phyloP scores from a whole-genome alignment of 2,888 invertebrate species.

The Odontocerum albicorne region DNA sequence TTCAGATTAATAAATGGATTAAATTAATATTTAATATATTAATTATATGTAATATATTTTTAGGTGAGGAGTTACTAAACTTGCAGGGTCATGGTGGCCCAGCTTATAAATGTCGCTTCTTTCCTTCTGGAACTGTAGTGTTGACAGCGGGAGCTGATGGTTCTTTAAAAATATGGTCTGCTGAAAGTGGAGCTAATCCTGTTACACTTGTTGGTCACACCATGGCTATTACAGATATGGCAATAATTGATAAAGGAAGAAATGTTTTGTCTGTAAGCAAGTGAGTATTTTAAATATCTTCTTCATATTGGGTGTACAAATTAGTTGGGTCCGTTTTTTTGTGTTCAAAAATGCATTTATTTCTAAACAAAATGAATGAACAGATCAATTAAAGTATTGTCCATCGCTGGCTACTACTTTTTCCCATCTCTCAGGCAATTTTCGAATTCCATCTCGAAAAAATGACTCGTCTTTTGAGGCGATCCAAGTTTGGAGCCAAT shows the following conservation, averaged over 20 bases:
- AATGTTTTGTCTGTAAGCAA: slow-evolving; percentile 71
- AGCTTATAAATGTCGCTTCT: slow-evolving; percentile 67
- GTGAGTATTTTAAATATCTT: slow-evolving; percentile 51
- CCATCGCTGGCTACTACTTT: no score
- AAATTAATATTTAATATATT: neutral
- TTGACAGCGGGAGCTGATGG: slow-evolving; percentile 71
- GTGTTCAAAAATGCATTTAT: no score
- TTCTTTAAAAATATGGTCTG: slow-evolving; percentile 69
- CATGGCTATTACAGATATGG: slow-evolving; percentile 63
- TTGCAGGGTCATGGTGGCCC: slow-evolving; percentile 69
- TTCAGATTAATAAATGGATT: no score
- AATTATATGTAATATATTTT: slow-evolving; percentile 13
- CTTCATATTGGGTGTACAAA: no score
- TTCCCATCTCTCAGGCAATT: no score
- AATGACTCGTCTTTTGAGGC: no score
- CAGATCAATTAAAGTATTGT: no score
- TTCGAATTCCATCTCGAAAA: no score
- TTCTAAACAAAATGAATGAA: no score
- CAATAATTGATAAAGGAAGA: slow-evolving; percentile 66
- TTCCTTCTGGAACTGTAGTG: slow-evolving; percentile 70
- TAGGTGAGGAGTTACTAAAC: slow-evolving; percentile 50
- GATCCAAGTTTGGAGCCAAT: no score
- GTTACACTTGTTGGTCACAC: slow-evolving; percentile 67
- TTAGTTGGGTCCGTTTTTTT: no score
- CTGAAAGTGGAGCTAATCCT: slow-evolving; percentile 67